Evolutionary conservation across 1,140 invertebrate genomes (phyloP), one percentile per base, ranked within the genome.

Genomic region (Monomorium pharaonis): DNA sequence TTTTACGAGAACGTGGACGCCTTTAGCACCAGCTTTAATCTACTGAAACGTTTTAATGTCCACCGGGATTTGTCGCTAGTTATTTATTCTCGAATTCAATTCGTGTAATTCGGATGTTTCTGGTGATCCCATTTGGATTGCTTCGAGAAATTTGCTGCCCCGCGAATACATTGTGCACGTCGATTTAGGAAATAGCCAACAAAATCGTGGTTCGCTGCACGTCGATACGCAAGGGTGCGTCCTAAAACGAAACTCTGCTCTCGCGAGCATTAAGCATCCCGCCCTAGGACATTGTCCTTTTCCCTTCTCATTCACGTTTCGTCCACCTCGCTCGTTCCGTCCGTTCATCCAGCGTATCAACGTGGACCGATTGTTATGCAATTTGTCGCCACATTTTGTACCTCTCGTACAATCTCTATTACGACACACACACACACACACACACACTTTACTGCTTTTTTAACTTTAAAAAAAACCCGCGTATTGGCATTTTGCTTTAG

Each of bases 221-320:
- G 78, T 74, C 78, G 78, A 83, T 83, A 74, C 78, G 78, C 78
- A 83, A 83, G 78, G 78, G 78, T 83, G 78, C 78, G 51, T 83
- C 69, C 78, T 83, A 83, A 83, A 83, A 74, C 78, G 67, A 83
- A 83, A 83, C 78, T 60, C 78, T 21, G 24, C 44, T 84, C 54
- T 51, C 44, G 51, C 18, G 27, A 63, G 44, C 84, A 54, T 75
- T 47, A 67, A 58, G 37, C 42, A 30, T 88, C 85, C 63, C 88
- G 84, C 80, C 89, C 80, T 81, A 90, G 91, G 88, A 90, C 88
- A 51, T 92, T 92, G 89, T 87, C 86, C 88, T 89, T 88, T 67
- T 76, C 54, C 49, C 72, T 84, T 85, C 69, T 84, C 86, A 65
- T 63, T 86, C 78, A 76, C 67, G 33, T 42, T 76, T 70, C 81